Percentiles rank a stretch among this genome's conserved stretches.
Conservation (phyloP, 2,888 invertebrate species). For the Notodonta ziczac region DNA sequence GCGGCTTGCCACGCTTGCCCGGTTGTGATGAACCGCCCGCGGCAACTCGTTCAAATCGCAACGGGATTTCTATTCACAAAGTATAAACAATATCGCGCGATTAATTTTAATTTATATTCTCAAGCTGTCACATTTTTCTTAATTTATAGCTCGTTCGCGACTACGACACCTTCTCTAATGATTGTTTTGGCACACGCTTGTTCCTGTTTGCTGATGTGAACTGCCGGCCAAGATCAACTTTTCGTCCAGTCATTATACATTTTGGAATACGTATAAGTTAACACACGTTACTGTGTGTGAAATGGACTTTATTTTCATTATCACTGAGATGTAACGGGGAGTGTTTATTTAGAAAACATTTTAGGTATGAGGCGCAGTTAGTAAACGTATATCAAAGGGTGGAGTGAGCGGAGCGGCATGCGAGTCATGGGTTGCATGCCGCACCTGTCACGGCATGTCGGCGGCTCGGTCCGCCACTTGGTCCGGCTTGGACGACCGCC, state of each 20-base stretch:
- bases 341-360: conserved; percentile 48
- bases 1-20: conserved; percentile 82
- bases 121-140: conserved; percentile 68
- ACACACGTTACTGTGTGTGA: conserved; percentile 26
- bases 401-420: conserved; percentile 55
- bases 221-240: conserved; percentile 55
- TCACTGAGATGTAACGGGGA: conserved; percentile 32
- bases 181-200: conserved; percentile 65
- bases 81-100: conserved; percentile 67
- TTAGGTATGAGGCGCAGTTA: conserved; percentile 46
- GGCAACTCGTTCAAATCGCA: conserved; percentile 71
- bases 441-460: conserved; percentile 80
- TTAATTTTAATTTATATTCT: conserved; percentile 70
- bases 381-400: conserved; percentile 62
- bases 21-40: conserved; percentile 82
- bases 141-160: conserved; percentile 63
- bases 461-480: conserved; percentile 79
- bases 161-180: conserved; percentile 62
- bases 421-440: conserved; percentile 81
- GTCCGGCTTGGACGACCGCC: conserved; percentile 76
- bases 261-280: conserved; percentile 18
- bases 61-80: conserved; percentile 71
- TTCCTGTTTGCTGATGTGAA: conserved; percentile 51
- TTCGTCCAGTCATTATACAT: conserved; percentile 19
- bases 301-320: conserved; percentile 32